Evolutionary conservation across 2,797 vertebrate genomes (phyloP).

Genomic region (Acanthopagrus latus): DNA sequence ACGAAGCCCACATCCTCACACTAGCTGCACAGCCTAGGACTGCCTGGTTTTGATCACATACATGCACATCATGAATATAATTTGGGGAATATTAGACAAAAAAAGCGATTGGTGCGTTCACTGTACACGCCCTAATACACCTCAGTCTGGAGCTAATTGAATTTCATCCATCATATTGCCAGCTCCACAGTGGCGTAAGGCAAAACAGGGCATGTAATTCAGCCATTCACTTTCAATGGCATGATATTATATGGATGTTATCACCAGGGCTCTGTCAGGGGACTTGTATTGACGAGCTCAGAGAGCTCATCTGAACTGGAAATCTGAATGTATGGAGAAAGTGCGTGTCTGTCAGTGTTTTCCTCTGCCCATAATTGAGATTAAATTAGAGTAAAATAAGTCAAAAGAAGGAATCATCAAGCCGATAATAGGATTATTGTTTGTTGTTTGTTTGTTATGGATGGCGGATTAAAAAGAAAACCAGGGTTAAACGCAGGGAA

Average conservation of each 20-base stretch:
- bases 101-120: constrained; percentile 11
- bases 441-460: constrained; percentile 87
- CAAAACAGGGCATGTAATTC: constrained; percentile 59
- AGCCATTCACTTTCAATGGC: constrained; percentile 53
- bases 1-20: constrained; percentile 34
- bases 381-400: constrained; percentile 76
- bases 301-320: constrained; percentile 56
- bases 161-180: constrained; percentile 62
- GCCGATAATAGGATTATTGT: constrained; percentile 86
- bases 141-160: constrained; percentile 65
- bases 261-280: constrained; percentile 57
- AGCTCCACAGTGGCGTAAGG: constrained; percentile 43
- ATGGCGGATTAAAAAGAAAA: constrained; percentile 86
- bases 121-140: constrained; percentile 22
- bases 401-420: constrained; percentile 78
- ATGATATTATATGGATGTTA: constrained; percentile 63
- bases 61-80: constrained; percentile 28
- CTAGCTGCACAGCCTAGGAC: constrained; percentile 27
- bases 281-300: constrained; percentile 63
- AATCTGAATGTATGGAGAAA: constrained; percentile 59
- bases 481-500: constrained; percentile 83
- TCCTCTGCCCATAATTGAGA: constrained; percentile 76
- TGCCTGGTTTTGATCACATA: constrained; percentile 44
- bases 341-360: constrained; percentile 64
- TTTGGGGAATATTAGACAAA: constrained; percentile 39